Conservation (phyloP, 2,113 vertebrate species). For the Tragelaphus buxtoni region DNA sequence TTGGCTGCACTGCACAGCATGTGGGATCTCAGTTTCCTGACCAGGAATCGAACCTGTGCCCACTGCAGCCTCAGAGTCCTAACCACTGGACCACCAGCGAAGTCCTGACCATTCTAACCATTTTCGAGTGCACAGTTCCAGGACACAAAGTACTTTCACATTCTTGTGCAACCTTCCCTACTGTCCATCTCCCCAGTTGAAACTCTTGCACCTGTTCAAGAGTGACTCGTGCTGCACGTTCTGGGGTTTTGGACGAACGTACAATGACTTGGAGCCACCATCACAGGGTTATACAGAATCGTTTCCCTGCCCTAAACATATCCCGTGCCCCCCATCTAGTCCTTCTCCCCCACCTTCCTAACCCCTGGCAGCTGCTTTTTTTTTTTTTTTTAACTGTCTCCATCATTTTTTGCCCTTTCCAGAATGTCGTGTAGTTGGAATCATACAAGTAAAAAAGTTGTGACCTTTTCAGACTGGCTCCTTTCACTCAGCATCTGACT, state of each 20-base stretch:
- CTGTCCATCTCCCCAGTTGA: rapidly evolving
- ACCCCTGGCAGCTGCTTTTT: neutral
- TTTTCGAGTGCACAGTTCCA: rapidly evolving
- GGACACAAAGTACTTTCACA: rapidly evolving
- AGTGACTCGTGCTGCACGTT: rapidly evolving
- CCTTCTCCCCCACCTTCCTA: rapidly evolving
- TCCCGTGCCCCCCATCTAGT: rapidly evolving
- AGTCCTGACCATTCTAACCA: neutral
- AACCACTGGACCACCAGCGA: neutral
- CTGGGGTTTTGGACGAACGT: neutral
- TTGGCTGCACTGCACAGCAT: neutral
- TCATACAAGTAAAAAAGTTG: neutral
- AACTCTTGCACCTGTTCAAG: neutral
- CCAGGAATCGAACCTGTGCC: neutral
- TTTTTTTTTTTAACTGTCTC: neutral
- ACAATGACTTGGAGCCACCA: rapidly evolving
- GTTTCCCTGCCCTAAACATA: neutral
- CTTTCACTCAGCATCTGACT: neutral
- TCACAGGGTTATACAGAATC: rapidly evolving
- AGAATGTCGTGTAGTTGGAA: neutral
- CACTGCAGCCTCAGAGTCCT: neutral
- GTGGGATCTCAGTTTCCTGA: neutral
- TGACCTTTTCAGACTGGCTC: neutral
- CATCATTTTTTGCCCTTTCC: neutral
- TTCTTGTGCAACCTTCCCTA: neutral